These are phyloP conservation scores for Agrochola macilenta DNA, from an alignment of 2,888 invertebrate genomes.

Conservation along the genomic window DNA sequence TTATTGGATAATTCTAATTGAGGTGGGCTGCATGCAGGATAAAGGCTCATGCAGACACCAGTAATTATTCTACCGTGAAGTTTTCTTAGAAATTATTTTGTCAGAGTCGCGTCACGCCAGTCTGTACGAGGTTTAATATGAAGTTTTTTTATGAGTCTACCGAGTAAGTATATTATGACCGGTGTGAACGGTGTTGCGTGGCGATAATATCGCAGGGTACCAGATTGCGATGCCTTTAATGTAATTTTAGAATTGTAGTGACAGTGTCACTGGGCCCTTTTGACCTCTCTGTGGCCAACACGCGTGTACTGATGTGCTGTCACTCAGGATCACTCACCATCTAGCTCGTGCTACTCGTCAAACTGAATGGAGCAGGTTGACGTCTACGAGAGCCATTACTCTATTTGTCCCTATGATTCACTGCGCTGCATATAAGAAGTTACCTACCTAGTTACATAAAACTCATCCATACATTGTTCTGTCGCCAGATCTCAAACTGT, in stretches of 20 bases:
- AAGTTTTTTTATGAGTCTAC: not conserved
- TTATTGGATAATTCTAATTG: not conserved
- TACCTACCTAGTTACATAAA: not conserved
- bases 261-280: not conserved
- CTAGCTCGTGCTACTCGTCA: not conserved
- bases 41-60: too few species aligned
- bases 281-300: too few species aligned
- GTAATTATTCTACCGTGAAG: too few species aligned
- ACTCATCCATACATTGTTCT: not conserved
- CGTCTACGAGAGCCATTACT: slow-evolving; percentile 6
- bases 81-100: too few species aligned
- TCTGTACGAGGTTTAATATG: not conserved
- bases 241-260: not conserved
- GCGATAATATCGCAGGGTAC: too few species aligned
- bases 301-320: not conserved
- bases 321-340: too few species aligned
- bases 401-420: slow-evolving; percentile 6
- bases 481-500: not conserved
- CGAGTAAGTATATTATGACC: too few species aligned
- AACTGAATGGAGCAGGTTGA: slow-evolving; percentile 2
- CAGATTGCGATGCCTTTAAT: not conserved
- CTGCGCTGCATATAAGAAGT: not conserved
- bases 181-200: too few species aligned
- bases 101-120: too few species aligned
- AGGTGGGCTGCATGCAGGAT: not conserved